Base-by-base conservation (phyloP, 2,797 vertebrate species). In the Sebastes vulpes region DNA sequence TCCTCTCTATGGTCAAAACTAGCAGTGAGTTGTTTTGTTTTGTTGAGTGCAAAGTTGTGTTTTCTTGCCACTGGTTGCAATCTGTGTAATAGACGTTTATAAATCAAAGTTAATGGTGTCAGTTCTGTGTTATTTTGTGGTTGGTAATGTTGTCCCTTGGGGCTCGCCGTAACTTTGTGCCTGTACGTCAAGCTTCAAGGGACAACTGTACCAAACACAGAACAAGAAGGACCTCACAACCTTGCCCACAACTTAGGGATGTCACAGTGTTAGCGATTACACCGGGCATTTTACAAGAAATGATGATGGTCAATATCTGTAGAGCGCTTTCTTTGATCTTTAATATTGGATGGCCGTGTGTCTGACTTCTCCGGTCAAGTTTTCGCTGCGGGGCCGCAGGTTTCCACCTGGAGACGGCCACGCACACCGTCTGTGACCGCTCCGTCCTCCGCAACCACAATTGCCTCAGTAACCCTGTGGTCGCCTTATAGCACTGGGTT, bases 111-210 rank as follows among this genome's bases (percentile, higher is more conserved):
- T 65, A 63, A 66, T 54, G 11, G 3, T 70, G 38, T 64, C 6
- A 31, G 7, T 28, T 66, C 10, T 14, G 16, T 66, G 14, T 73
- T 72, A 18, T 48, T 68, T 26, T 57, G 28, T 57, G 18, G n/a
- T 75, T 14, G 53, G 21, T 54, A 48, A 61, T 23, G 71, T 38
- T 58, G 46, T 83, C 48, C 52, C 32, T 9, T 3, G 11, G 20
- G 54, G 35, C 11, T 72, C 9, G 7, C 8, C 31, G 12, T 61
- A 42, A 28, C 20, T 58, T 53, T 32, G 26, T 50, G 8, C 16
- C 38, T 77, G 26, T 20, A 52, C 28, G 28, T 76, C 8, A 60
- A 11, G 46, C 76, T 57, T 64, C 42, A 6, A 31, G 65, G 70
- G 75, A 66, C 70, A 28, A n/a, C 29, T 10, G 3, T 52, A 26